Percentiles rank a stretch among this genome's conserved stretches.
Evolutionary conservation across 2,888 invertebrate species (phyloP).

Genomic region (Bursaphelenchus okinawaensis): DNA sequence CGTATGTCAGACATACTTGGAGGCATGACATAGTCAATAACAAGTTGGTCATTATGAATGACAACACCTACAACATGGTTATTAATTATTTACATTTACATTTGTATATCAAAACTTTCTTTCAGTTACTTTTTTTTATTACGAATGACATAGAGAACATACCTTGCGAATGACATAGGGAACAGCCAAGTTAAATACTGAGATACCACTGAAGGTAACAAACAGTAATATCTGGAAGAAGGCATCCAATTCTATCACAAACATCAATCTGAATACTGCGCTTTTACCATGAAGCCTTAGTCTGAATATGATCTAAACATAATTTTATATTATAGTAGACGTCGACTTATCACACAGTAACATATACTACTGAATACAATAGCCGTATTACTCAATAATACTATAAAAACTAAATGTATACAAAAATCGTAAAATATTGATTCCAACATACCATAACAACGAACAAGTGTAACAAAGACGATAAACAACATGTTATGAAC

Average conservation of each 20-base stretch:
- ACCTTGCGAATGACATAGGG: neutral
- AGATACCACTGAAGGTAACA: neutral
- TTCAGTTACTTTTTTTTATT: no score
- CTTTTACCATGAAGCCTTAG: neutral
- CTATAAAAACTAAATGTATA: no score
- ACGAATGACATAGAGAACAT: neutral
- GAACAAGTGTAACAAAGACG: neutral
- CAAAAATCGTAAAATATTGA: no score
- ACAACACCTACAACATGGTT: no score
- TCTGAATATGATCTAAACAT: neutral
- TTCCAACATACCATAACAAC: no score
- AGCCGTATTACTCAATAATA: no score
- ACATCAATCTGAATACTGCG: neutral
- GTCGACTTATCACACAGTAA: no score
- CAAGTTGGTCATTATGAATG: neutral
- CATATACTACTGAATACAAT: no score
- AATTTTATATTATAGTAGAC: no score
- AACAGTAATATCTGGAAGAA: neutral
- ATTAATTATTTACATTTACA: no score
- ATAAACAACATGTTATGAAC: neutral
- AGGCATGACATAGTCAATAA: neutral
- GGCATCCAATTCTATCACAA: neutral
- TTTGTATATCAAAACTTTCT: no score
- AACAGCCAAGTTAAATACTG: neutral
- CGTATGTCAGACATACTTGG: neutral